Percentiles rank a stretch among this genome's conserved stretches.
These are phyloP conservation scores for Cryptosula pallasiana DNA, from an alignment of 2,888 invertebrate species.

Conservation along the genomic window DNA sequence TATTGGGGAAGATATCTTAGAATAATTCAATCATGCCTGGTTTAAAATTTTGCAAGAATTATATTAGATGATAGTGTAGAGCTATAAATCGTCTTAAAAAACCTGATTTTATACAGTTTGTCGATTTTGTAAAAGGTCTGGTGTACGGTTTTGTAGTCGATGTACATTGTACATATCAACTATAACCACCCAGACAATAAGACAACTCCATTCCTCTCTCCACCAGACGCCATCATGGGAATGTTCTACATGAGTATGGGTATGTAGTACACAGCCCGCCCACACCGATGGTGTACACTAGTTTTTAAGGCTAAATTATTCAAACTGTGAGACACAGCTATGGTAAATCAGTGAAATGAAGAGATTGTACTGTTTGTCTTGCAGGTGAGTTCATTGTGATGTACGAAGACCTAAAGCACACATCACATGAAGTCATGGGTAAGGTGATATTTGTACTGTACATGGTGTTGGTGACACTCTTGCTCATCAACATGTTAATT, in stretches of 20 bases:
- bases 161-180: constrained; percentile 52
- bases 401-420: constrained; percentile 81
- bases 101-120: too few species aligned
- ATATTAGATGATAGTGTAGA: too few species aligned
- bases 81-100: too few species aligned
- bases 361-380: background rate
- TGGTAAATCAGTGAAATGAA: background rate
- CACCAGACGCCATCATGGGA: constrained; percentile 90
- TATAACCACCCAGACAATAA: constrained; percentile 29
- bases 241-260: constrained; percentile 98
- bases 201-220: constrained; percentile 57
- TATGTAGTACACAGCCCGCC: constrained; percentile 60
- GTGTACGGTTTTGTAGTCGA: constrained; percentile 47
- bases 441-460: constrained; percentile 87
- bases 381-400: constrained; percentile 74
- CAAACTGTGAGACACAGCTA: too few species aligned
- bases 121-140: too few species aligned
- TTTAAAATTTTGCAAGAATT: too few species aligned
- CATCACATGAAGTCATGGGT: constrained; percentile 71
- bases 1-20: too few species aligned
- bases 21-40: too few species aligned
- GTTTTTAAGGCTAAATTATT: too few species aligned
- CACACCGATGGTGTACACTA: too few species aligned
- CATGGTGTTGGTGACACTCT: constrained; percentile 91
- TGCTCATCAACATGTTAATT: constrained; percentile 95